Percentiles rank a stretch among this genome's conserved stretches.
phyloP scores from a whole-genome alignment of 2,113 vertebrate genomes.

The Spizaetus ornatus region DNA sequence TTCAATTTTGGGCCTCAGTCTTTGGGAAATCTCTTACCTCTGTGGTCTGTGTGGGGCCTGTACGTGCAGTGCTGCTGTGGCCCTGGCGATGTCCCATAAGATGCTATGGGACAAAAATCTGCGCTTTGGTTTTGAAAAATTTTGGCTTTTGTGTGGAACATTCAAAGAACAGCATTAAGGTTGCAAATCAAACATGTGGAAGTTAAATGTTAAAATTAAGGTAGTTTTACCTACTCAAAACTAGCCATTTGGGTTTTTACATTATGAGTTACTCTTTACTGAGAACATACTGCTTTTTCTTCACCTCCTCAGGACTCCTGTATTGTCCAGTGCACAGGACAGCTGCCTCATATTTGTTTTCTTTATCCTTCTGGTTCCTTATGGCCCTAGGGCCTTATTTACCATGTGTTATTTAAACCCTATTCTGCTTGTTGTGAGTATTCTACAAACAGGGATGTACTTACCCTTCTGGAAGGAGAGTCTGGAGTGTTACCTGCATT shows the following conservation, averaged over 20 bases:
- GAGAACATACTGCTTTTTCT: background rate
- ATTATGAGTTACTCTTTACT: background rate
- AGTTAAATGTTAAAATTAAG: background rate
- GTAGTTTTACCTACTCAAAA: background rate
- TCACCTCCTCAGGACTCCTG: background rate
- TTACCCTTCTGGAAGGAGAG: background rate
- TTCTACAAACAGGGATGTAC: background rate
- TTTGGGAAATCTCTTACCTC: background rate
- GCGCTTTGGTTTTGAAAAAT: background rate
- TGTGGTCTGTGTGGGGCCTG: background rate
- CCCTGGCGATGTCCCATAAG: rapidly evolving
- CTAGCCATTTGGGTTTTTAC: background rate
- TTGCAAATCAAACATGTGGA: background rate
- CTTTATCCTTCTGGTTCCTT: background rate
- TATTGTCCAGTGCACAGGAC: background rate
- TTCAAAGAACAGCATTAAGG: background rate
- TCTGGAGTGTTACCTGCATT: background rate
- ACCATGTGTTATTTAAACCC: background rate
- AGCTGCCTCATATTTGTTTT: background rate
- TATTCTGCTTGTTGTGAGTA: background rate
- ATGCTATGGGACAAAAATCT: background rate
- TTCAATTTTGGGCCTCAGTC: background rate
- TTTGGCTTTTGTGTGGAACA: background rate
- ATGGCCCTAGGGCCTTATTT: background rate
- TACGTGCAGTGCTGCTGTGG: background rate